Percentiles rank a stretch among this genome's conserved stretches.
These are phyloP conservation scores for Drosophila buzzatii DNA, from an alignment of 2,888 invertebrate species.

Conservation along the genomic window DNA sequence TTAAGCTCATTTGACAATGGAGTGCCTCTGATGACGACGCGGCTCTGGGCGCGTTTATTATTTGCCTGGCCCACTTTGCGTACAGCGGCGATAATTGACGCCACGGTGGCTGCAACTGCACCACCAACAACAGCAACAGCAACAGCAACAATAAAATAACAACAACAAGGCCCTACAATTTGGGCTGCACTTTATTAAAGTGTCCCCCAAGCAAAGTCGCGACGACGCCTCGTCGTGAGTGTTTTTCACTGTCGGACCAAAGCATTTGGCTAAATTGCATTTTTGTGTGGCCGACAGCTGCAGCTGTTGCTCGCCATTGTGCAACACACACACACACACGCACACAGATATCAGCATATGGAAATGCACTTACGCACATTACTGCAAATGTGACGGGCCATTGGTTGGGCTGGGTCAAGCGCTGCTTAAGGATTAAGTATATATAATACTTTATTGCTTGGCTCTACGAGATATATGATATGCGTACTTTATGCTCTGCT, in stretches of 20 bases:
- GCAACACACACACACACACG: conserved; percentile 43
- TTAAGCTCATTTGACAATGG: conserved; percentile 77
- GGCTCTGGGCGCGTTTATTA: conserved; percentile 72
- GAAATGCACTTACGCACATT: conserved; percentile 42
- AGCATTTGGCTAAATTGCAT: conserved; percentile 64
- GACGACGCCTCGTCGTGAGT: conserved; percentile 37
- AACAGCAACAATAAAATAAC: conserved; percentile 6
- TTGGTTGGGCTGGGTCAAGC: conserved; percentile 26
- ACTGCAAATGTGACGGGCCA: conserved; percentile 23
- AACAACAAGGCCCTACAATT: conserved; percentile 51
- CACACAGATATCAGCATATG: conserved; percentile 24
- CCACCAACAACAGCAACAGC: conserved; percentile 34
- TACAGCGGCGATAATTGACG: conserved; percentile 76
- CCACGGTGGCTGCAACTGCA: conserved; percentile 77
- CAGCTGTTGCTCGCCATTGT: conserved; percentile 38
- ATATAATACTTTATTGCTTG: not conserved
- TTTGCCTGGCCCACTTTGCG: conserved; percentile 77
- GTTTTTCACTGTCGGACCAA: conserved; percentile 57
- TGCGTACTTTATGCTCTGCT: not conserved
- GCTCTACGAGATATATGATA: not conserved
- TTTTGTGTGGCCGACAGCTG: conserved; percentile 30
- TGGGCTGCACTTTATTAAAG: conserved; percentile 72
- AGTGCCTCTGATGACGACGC: conserved; percentile 50
- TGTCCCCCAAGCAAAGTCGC: conserved; percentile 36
- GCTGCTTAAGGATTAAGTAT: conserved; percentile 10